These are phyloP conservation scores for Phalacrocorax brasilianus DNA, from an alignment of 2,113 vertebrate species.

Conservation along the genomic window DNA sequence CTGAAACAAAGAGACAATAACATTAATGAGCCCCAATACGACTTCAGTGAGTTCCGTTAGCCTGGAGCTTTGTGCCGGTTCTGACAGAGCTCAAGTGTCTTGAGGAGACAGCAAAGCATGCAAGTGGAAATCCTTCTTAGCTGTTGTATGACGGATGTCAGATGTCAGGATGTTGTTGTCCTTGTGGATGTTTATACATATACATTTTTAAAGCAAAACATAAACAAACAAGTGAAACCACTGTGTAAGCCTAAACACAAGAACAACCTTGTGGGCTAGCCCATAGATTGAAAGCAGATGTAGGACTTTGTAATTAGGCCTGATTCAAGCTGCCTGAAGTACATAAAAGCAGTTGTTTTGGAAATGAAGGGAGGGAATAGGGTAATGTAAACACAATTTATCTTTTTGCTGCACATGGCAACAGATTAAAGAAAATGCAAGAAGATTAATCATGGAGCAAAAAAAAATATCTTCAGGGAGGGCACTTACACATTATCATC, in stretches of 20 bases:
- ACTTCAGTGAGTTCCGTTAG: not conserved
- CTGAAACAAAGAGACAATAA: not conserved
- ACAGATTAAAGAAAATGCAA: conserved; percentile 68
- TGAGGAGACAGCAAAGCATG: not conserved
- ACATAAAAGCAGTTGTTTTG: conserved; percentile 73
- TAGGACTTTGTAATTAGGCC: conserved; percentile 72
- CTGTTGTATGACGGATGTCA: conserved; percentile 26
- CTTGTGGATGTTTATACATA: conserved; percentile 60
- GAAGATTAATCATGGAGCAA: conserved; percentile 67
- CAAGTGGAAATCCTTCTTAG: conserved; percentile 4
- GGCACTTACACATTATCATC: conserved; percentile 37
- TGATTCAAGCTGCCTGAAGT: conserved; percentile 56
- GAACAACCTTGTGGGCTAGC: conserved; percentile 54
- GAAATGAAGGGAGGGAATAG: conserved; percentile 60
- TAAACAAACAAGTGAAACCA: conserved; percentile 71
- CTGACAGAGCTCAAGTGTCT: not conserved
- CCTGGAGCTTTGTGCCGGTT: not conserved
- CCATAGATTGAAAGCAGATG: conserved; percentile 80
- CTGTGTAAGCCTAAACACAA: conserved; percentile 41
- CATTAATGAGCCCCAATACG: not conserved
- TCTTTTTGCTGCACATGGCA: conserved; percentile 70
- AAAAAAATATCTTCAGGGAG: conserved; percentile 54
- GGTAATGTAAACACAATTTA: conserved; percentile 73
- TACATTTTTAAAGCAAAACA: conserved; percentile 61
- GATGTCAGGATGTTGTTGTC: conserved; percentile 46